Evolutionary conservation across 2,797 vertebrate genomes (phyloP).

Genomic region (Helarctos malayanus): DNA sequence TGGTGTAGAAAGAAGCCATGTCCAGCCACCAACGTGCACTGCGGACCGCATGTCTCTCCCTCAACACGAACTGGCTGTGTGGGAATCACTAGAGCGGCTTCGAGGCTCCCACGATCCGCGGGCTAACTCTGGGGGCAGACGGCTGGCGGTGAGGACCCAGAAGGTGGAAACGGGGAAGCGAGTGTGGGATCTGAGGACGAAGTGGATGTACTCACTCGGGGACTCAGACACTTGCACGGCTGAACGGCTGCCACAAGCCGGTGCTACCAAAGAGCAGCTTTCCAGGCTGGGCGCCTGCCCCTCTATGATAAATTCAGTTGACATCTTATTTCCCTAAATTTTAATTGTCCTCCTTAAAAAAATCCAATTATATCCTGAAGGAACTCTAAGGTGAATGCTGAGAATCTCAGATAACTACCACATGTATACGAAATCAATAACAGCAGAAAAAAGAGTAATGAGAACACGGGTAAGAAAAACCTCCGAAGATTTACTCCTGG

Average conservation of each 20-base stretch:
- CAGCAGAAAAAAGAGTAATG: background rate
- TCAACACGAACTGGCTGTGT: background rate
- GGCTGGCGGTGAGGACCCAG: background rate
- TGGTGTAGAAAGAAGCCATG: background rate
- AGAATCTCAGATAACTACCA: background rate
- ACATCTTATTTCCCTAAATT: background rate
- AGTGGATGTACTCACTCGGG: background rate
- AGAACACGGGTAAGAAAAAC: background rate
- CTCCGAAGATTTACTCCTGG: background rate
- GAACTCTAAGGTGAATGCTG: constrained; percentile 26
- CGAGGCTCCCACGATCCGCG: background rate
- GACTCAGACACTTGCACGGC: background rate
- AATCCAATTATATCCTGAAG: constrained; percentile 22
- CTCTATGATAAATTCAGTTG: constrained; percentile 18
- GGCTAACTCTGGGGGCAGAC: background rate
- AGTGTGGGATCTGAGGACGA: background rate
- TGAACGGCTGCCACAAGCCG: constrained; percentile 6
- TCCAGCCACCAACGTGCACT: background rate
- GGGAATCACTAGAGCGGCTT: background rate
- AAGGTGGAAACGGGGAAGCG: background rate
- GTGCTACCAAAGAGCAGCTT: background rate
- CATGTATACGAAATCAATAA: background rate
- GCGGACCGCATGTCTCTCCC: background rate
- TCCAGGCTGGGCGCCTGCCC: background rate
- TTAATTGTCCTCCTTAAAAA: constrained; percentile 23